Base-by-base conservation (phyloP, 2,113 vertebrate genomes). In the Limanda limanda region DNA sequence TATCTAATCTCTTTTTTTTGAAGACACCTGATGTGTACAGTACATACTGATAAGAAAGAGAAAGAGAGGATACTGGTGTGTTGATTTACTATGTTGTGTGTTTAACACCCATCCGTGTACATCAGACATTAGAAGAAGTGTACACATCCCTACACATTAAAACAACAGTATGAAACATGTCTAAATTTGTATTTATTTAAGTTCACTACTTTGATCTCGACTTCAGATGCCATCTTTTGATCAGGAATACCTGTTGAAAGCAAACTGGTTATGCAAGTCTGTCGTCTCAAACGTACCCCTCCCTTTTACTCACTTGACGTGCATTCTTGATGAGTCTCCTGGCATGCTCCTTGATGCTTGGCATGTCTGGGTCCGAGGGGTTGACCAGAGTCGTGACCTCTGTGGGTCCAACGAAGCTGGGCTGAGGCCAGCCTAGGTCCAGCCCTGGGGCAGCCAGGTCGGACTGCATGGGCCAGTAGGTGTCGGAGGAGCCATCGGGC, bases 381-480 rank as follows among this genome's bases (percentile, higher is more conserved):
- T 99, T 98, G 58, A 99, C 96, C 7, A 99, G 90, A 0, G 96
- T 98, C 0, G 97, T 99, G 85, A 99, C 98, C 81, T 99, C 97
- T 0, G 98, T 99, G 51, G 94, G 93, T 1, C 97, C 98, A 25
- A 95, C 82, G 64, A 97, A 98, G 71, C 95, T 95, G 63, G 95
- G 96, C 59, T 93, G 93, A 0, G 98, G 98, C 98, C 98, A 99
- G 55, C 98, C 98, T 71, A 99, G 92, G 71, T 99, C 98, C 35
- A 99, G 96, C 55, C 96, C 98, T 0, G 98, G 98, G 10, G 97
- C 95, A 0, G 96, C 96, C 2, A 96, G 88, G 82, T 99, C 98
- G 0, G 98, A 98, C 92, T 99, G 96, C 91, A 97, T 42, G 0
- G 98, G 98, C 98, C 98, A 99, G 88, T 99, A 99, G n/a, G 98